Evolutionary conservation across 2,888 invertebrate genomes (phyloP).

Genomic region (Pristionchus exspectatus): DNA sequence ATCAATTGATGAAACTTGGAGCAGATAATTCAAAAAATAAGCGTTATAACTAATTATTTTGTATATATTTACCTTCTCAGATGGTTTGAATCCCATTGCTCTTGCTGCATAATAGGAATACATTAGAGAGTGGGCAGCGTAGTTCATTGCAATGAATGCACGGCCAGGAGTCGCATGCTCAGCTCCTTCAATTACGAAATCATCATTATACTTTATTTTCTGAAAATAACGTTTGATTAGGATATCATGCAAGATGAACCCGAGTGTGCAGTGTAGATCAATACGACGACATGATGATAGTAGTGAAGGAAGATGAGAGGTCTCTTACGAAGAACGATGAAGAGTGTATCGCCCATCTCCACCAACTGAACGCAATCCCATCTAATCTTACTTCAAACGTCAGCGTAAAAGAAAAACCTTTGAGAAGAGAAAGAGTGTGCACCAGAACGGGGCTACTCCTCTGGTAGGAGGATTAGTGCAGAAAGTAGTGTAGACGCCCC

Average conservation of each 20-base stretch:
- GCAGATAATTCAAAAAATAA: too few relatives aligned
- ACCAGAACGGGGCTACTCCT: constrained; percentile 70
- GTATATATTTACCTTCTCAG: not conserved
- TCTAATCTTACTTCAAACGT: not conserved
- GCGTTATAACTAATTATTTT: not conserved
- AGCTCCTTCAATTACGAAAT: not conserved
- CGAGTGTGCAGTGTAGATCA: constrained; percentile 78
- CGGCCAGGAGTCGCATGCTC: constrained; percentile 35
- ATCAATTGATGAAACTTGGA: not conserved
- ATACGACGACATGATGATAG: constrained; percentile 78
- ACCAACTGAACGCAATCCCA: constrained; percentile 62
- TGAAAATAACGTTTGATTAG: too few relatives aligned
- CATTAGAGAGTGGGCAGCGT: constrained; percentile 13
- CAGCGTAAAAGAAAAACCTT: constrained; percentile 59
- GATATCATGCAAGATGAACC: constrained; percentile 64
- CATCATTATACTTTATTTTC: too few relatives aligned
- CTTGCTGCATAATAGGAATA: constrained; percentile 27
- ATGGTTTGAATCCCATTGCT: not conserved
- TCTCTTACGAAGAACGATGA: constrained; percentile 76
- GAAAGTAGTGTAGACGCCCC: constrained; percentile 70
- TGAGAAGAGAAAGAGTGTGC: constrained; percentile 73
- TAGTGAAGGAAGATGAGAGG: constrained; percentile 78
- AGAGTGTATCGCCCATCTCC: constrained; percentile 77
- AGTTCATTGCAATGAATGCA: constrained; percentile 39
- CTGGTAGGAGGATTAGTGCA: constrained; percentile 73